Percentiles rank a stretch among this genome's conserved stretches.
phyloP scores from a whole-genome alignment of 2,797 vertebrate genomes.

The Lates japonicus region DNA sequence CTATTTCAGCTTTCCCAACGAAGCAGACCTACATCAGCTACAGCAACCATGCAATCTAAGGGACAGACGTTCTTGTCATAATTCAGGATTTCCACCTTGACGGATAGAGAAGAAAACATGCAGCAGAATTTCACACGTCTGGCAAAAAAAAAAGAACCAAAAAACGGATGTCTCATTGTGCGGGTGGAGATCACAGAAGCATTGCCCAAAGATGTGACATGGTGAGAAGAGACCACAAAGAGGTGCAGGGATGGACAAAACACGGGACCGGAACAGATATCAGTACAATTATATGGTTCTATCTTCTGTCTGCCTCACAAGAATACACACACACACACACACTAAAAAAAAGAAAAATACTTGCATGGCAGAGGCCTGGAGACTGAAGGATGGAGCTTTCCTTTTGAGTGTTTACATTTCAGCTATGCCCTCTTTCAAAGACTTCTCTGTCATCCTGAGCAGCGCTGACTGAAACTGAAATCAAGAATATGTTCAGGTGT shows the following conservation, averaged over 20 bases:
- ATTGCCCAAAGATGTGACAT: slow-evolving; percentile 58
- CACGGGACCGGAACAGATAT: slow-evolving; percentile 60
- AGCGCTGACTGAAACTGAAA: slow-evolving; percentile 53
- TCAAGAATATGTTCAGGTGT: slow-evolving; percentile 71
- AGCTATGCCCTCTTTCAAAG: slow-evolving; percentile 66
- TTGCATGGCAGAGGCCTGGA: slow-evolving; percentile 73
- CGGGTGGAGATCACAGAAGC: slow-evolving; percentile 52
- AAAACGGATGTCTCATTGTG: slow-evolving; percentile 42
- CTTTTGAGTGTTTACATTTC: slow-evolving; percentile 76
- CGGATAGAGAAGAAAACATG: slow-evolving; percentile 45
- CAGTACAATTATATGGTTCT: slow-evolving; percentile 60
- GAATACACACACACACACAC: slow-evolving; percentile 51
- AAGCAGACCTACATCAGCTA: slow-evolving; percentile 99
- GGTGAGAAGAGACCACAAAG: slow-evolving; percentile 45
- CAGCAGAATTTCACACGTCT: slow-evolving; percentile 58
- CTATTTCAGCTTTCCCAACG: slow-evolving; percentile 91
- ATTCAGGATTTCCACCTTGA: slow-evolving; percentile 74
- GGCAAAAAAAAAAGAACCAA: slow-evolving; percentile 27
- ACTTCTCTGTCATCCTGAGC: slow-evolving; percentile 55
- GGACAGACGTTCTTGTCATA: slow-evolving; percentile 62
- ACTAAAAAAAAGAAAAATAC: slow-evolving; percentile 58
- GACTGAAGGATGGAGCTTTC: slow-evolving; percentile 63
- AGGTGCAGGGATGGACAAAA: slow-evolving; percentile 54
- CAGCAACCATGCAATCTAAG: slow-evolving; percentile 98
- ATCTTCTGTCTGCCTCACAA: slow-evolving; percentile 72